phyloP scores from a whole-genome alignment of 1,140 invertebrate species.

The Thaumetopoea pityocampa region DNA sequence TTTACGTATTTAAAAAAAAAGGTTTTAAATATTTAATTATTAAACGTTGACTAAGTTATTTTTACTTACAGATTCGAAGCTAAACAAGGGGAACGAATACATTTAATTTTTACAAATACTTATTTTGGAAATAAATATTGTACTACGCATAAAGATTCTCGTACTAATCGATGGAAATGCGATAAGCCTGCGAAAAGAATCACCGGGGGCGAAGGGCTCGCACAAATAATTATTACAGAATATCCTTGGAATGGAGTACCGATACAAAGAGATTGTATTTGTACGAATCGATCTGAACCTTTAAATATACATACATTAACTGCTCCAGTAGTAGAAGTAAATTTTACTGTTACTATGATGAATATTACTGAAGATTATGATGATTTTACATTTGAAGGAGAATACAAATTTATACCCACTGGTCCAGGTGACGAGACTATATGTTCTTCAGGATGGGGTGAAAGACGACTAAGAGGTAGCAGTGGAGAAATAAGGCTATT shows the following conservation, averaged over 20 bases:
- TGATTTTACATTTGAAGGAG: constrained; percentile 88
- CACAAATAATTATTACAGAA: constrained; percentile 82
- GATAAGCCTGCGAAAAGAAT: constrained; percentile 67
- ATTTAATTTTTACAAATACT: constrained; percentile 80
- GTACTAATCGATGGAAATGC: constrained; percentile 82
- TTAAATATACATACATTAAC: constrained; percentile 79
- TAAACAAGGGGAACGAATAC: constrained; percentile 79
- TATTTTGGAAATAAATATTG: constrained; percentile 83
- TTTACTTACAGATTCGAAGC: constrained; percentile 79
- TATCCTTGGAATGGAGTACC: constrained; percentile 84
- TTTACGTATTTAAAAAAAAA: too few relatives aligned
- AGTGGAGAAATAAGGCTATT: constrained; percentile 80
- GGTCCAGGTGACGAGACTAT: constrained; percentile 71
- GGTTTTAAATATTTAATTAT: background rate
- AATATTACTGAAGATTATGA: constrained; percentile 88
- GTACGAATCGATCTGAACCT: constrained; percentile 81
- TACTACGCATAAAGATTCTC: constrained; percentile 79
- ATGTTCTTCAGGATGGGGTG: constrained; percentile 79
- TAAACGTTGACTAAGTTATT: background rate
- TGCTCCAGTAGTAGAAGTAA: constrained; percentile 81
- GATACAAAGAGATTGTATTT: constrained; percentile 84
- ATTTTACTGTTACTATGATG: constrained; percentile 86
- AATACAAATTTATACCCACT: constrained; percentile 82
- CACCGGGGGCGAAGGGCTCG: constrained; percentile 74
- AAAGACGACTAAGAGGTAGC: constrained; percentile 79